phyloP scores from a whole-genome alignment of 2,797 vertebrate species.

The Astyanax mexicanus region DNA sequence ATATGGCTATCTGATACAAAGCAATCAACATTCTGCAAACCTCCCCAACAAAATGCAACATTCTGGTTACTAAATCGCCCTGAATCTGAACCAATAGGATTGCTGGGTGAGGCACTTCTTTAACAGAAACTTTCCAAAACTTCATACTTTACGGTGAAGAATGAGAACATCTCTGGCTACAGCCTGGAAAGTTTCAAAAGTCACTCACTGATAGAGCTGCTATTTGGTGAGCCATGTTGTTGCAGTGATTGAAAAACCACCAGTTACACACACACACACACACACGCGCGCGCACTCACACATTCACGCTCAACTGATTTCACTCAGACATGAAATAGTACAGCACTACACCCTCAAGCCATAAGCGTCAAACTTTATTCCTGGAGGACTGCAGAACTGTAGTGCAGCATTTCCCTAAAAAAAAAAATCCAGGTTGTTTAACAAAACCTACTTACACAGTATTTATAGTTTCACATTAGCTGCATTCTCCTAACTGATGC shows the following conservation, averaged over 20 bases:
- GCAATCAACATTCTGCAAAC: too few relatives aligned
- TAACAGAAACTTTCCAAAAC: conserved; percentile 3
- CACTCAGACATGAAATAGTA: too few relatives aligned
- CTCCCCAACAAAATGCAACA: too few relatives aligned
- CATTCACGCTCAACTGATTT: neutral
- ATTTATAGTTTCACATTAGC: neutral
- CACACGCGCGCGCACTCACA: too few relatives aligned
- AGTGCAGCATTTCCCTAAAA: neutral
- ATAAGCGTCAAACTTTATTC: neutral
- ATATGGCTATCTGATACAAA: too few relatives aligned
- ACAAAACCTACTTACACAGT: neutral
- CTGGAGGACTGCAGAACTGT: neutral
- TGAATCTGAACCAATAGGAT: neutral
- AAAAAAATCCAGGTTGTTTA: neutral
- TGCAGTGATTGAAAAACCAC: neutral
- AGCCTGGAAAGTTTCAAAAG: conserved; percentile 7
- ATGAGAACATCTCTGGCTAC: neutral
- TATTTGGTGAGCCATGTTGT: neutral
- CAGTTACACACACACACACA: too few relatives aligned
- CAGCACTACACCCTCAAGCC: neutral
- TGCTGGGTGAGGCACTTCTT: neutral
- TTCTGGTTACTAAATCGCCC: neutral
- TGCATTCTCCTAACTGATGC: neutral
- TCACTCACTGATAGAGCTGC: neutral
- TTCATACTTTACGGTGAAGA: neutral